phyloP scores from a whole-genome alignment of 1,140 invertebrate species.

The Temnothorax longispinosus region DNA sequence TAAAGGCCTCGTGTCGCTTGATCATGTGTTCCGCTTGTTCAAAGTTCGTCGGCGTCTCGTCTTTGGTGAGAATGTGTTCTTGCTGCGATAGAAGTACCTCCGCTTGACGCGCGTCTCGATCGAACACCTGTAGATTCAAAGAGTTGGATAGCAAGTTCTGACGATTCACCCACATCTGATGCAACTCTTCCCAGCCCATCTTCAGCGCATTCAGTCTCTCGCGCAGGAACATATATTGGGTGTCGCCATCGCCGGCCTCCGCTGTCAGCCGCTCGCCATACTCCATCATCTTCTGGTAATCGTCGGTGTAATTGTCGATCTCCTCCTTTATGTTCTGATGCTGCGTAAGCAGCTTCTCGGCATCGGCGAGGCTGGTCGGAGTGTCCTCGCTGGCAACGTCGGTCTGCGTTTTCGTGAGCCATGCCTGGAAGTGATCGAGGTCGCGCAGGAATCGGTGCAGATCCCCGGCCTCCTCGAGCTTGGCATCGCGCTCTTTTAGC shows the following conservation, averaged over 20 bases:
- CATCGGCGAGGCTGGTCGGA: conserved; percentile 97
- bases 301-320: conserved; percentile 99
- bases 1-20: conserved; percentile 99
- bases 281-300: conserved; percentile 99
- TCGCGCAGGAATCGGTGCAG: conserved; percentile 99
- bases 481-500: conserved; percentile 98
- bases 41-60: conserved; percentile 96
- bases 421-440: conserved; percentile 99
- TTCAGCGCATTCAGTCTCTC: conserved; percentile 98
- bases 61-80: conserved; percentile 97
- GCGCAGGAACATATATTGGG: conserved; percentile 99
- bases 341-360: conserved; percentile 97
- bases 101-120: conserved; percentile 98
- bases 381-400: conserved; percentile 99
- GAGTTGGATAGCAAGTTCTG: conserved; percentile 98
- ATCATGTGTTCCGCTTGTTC: conserved; percentile 99
- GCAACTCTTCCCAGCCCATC: conserved; percentile 99
- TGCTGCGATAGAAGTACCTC: conserved; percentile 99
- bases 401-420: conserved; percentile 99
- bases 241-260: conserved; percentile 95
- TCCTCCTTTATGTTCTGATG: conserved; percentile 99
- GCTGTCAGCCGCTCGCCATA: conserved; percentile 98
- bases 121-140: conserved; percentile 97
- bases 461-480: conserved; percentile 99
- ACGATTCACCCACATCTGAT: conserved; percentile 99